Percentiles rank a stretch among this genome's conserved stretches.
phyloP scores from a whole-genome alignment of 2,888 invertebrate species.

The Morinoia aosen region DNA sequence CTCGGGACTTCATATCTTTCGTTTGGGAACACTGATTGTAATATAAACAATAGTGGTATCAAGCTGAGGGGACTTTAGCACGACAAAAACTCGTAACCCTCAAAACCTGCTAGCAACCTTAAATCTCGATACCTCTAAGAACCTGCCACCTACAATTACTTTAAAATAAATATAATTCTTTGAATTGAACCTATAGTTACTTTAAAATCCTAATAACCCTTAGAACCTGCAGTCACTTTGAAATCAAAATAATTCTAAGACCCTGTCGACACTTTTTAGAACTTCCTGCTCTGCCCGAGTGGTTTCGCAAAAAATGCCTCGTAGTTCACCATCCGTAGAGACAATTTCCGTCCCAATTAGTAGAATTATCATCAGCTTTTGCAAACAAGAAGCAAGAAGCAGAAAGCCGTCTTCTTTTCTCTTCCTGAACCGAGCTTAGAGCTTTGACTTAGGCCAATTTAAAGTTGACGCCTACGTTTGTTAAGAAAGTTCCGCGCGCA shows the following conservation, averaged over 20 bases:
- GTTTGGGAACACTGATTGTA: no score
- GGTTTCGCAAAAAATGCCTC: neutral
- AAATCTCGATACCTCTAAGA: neutral
- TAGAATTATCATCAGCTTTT: constrained; percentile 23
- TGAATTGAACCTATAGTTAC: neutral
- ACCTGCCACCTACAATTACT: neutral
- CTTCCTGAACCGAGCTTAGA: neutral
- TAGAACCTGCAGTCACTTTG: neutral
- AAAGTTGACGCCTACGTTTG: neutral
- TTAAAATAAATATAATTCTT: neutral
- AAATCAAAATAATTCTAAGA: neutral
- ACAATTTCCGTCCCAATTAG: constrained; percentile 28
- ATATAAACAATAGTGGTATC: no score
- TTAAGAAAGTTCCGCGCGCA: neutral
- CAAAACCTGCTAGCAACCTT: neutral
- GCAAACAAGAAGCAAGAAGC: constrained; percentile 12
- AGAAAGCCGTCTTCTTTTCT: neutral
- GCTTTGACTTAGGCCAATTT: neutral
- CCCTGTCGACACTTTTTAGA: neutral
- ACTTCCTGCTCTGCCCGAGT: neutral
- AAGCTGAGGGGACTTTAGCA: no score
- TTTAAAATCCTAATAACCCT: neutral
- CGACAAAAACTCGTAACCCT: neutral
- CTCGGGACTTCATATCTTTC: no score
- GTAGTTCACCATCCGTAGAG: constrained; percentile 5